These are phyloP conservation scores for Cheilosia grossa DNA, from an alignment of 2,888 invertebrate species.

Conservation along the genomic window DNA sequence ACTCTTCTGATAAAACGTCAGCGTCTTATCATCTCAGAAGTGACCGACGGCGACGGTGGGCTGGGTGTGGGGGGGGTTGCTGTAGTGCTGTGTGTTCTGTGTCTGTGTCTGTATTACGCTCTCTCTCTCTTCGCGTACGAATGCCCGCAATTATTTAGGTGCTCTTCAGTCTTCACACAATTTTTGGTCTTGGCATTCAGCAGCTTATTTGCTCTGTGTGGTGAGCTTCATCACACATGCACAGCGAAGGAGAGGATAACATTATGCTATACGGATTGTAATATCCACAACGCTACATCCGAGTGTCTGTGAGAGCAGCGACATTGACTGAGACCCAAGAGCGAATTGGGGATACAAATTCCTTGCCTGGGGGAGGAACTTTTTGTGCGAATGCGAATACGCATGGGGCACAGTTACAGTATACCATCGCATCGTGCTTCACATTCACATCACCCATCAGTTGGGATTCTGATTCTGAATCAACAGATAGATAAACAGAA, in stretches of 20 bases:
- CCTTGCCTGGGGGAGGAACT: slow-evolving; percentile 62
- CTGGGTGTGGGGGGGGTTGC: slow-evolving; percentile 5
- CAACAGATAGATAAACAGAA: slow-evolving; percentile 74
- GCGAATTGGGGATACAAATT: slow-evolving; percentile 46
- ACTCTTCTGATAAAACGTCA: slow-evolving; percentile 56
- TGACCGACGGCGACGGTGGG: not conserved
- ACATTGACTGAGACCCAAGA: slow-evolving; percentile 38
- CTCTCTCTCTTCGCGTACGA: slow-evolving; percentile 26
- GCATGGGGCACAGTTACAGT: slow-evolving; percentile 30
- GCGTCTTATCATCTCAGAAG: slow-evolving; percentile 48
- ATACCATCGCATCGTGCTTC: slow-evolving; percentile 63
- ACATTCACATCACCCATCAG: slow-evolving; percentile 67
- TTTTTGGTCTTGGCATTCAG: slow-evolving; percentile 47
- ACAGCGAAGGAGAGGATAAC: slow-evolving; percentile 44
- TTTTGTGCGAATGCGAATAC: slow-evolving; percentile 60
- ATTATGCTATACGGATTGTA: not conserved
- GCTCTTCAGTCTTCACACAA: slow-evolving; percentile 47
- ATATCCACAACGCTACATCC: not conserved
- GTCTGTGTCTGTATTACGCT: slow-evolving; percentile 29
- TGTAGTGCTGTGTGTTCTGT: too few relatives aligned
- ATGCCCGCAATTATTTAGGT: not conserved
- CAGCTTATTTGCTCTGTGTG: slow-evolving; percentile 4
- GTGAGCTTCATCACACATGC: slow-evolving; percentile 10
- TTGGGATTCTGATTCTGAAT: slow-evolving; percentile 73
- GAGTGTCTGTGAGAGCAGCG: slow-evolving; percentile 56